Conservation (phyloP, 2,888 invertebrate genomes). For the Xylophagus ater region DNA sequence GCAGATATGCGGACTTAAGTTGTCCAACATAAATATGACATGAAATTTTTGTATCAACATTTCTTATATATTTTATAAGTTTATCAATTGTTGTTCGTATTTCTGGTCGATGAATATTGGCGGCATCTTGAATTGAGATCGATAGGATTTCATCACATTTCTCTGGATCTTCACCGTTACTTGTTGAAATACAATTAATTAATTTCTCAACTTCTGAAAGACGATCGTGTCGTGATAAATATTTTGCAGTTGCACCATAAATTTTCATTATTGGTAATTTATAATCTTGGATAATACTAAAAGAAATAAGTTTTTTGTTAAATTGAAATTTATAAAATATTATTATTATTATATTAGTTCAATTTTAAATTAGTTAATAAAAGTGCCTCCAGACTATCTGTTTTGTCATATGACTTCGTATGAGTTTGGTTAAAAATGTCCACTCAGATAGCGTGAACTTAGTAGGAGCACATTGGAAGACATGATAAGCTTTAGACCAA, state of each 20-base stretch:
- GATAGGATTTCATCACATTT: constrained; percentile 49
- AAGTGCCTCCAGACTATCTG: no score
- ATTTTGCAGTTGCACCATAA: constrained; percentile 58
- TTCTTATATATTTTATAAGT: constrained; percentile 46
- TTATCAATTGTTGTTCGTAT: constrained; percentile 46
- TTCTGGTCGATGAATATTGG: constrained; percentile 35
- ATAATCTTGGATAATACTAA: constrained; percentile 58
- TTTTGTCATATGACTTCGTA: no score
- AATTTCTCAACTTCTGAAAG: constrained; percentile 55
- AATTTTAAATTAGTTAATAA: constrained; percentile 4
- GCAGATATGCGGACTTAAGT: constrained; percentile 73
- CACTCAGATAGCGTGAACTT: no score
- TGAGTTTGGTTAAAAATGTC: no score
- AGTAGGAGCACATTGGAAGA: no score
- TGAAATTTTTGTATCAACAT: constrained; percentile 53
- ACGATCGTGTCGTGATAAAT: constrained; percentile 52
- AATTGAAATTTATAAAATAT: no score
- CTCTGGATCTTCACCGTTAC: constrained; percentile 36
- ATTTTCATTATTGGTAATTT: constrained; percentile 58
- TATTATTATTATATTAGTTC: neutral
- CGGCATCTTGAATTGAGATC: constrained; percentile 42
- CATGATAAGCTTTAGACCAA: no score
- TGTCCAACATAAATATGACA: constrained; percentile 74
- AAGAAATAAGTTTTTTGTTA: constrained; percentile 17
- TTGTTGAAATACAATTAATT: constrained; percentile 50